A percentile compares a stretch with the other conserved stretches of the same genome.
These are phyloP conservation scores for Cotesia glomerata DNA, from an alignment of 1,140 invertebrate species.

Conservation along the genomic window DNA sequence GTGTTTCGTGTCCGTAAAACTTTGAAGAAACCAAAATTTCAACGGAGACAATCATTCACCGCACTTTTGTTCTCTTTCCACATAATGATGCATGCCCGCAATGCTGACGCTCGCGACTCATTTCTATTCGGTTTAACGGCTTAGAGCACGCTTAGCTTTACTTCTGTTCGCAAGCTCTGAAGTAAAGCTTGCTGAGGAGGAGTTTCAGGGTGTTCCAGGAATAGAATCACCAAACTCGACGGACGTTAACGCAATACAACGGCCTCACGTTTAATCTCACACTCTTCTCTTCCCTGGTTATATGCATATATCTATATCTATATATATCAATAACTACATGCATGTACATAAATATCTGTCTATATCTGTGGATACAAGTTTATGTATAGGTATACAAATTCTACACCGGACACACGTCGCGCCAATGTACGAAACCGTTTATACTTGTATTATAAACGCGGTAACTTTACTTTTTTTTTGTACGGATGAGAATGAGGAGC, in stretches of 20 bases:
- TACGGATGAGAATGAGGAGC: no score
- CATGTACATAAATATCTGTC: background rate
- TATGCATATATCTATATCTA: background rate
- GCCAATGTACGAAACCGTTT: background rate
- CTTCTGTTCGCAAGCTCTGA: no score
- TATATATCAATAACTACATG: background rate
- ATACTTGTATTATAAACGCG: no score
- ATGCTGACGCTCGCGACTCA: slow-evolving; percentile 37
- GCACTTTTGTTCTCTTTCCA: slow-evolving; percentile 42
- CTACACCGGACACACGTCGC: slow-evolving; percentile 7
- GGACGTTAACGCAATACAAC: slow-evolving; percentile 27
- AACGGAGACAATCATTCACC: slow-evolving; percentile 33
- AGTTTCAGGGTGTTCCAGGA: slow-evolving; percentile 58
- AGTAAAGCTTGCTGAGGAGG: slow-evolving; percentile 44
- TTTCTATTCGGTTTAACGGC: slow-evolving; percentile 39
- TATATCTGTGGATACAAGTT: background rate
- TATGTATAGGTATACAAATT: background rate
- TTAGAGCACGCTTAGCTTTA: slow-evolving; percentile 38
- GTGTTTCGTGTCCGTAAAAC: no score
- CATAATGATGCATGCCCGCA: slow-evolving; percentile 31
- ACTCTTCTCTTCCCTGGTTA: background rate
- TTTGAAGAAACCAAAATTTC: no score
- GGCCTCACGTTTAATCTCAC: background rate
- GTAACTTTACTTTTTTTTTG: no score
- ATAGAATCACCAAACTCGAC: slow-evolving; percentile 57